Conservation (phyloP, 2,797 vertebrate genomes). For the Coccyzus lansbergi region DNA sequence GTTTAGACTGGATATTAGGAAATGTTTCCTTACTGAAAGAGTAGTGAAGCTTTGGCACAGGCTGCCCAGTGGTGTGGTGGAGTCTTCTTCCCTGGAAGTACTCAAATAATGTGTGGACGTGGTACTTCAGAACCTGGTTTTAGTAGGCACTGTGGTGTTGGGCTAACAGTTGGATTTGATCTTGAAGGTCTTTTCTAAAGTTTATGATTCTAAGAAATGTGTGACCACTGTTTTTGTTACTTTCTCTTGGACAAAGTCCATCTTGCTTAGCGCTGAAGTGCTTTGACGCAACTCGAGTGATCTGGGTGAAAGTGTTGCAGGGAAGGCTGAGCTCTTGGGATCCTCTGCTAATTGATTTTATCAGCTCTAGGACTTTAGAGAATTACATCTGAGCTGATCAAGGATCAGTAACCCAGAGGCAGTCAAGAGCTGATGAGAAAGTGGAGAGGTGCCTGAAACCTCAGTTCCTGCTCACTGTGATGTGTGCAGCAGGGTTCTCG, state of each 20-base stretch:
- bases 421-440: background rate
- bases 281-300: background rate
- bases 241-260: background rate
- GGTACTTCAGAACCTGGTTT: no score
- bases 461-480: fast-evolving
- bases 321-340: background rate
- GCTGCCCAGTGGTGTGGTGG: no score
- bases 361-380: background rate
- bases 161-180: no score
- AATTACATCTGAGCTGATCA: background rate
- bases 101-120: no score
- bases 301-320: fast-evolving
- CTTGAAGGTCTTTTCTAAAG: no score
- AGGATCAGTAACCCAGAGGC: background rate
- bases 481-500: background rate
- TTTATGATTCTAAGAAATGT: background rate
- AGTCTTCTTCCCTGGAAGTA: no score
- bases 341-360: background rate
- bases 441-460: background rate
- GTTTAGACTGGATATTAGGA: no score
- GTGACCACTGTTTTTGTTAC: background rate
- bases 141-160: no score
- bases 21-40: no score
- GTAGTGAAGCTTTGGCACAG: no score
- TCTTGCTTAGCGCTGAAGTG: background rate